Evolutionary conservation across 2,888 invertebrate genomes (phyloP).

Genomic region (Trichogramma dendrolimi): DNA sequence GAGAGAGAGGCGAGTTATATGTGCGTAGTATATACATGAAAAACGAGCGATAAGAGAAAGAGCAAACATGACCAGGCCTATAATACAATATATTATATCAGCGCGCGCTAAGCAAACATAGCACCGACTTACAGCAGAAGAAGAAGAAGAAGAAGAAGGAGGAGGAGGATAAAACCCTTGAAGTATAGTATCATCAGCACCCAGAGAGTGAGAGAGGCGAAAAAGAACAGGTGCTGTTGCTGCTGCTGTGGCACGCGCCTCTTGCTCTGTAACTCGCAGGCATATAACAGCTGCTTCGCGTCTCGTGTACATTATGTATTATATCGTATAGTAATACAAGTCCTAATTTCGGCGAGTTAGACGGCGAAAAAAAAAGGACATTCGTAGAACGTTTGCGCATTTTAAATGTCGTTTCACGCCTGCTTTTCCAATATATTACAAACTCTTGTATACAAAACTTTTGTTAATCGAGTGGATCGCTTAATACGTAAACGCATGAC

Average conservation of each 20-base stretch:
- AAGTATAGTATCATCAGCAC: neutral
- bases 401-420: too few species aligned
- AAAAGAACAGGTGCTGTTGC: slow-evolving; percentile 16
- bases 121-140: neutral
- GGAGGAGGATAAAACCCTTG: neutral
- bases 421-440: too few species aligned
- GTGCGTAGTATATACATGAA: neutral
- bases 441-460: too few species aligned
- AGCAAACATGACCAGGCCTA: neutral
- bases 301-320: too few species aligned
- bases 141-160: slow-evolving; percentile 5
- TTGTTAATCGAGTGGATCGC: too few species aligned
- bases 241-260: slow-evolving; percentile 3
- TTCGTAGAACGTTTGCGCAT: too few species aligned
- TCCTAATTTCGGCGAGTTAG: too few species aligned
- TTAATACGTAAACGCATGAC: too few species aligned
- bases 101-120: neutral
- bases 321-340: too few species aligned
- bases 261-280: neutral
- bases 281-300: too few species aligned
- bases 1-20: too few species aligned
- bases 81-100: neutral
- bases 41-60: neutral
- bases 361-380: too few species aligned
- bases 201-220: slow-evolving; percentile 10